These are phyloP conservation scores for Drosophila siamana DNA, from an alignment of 2,888 invertebrate species.

Conservation along the genomic window DNA sequence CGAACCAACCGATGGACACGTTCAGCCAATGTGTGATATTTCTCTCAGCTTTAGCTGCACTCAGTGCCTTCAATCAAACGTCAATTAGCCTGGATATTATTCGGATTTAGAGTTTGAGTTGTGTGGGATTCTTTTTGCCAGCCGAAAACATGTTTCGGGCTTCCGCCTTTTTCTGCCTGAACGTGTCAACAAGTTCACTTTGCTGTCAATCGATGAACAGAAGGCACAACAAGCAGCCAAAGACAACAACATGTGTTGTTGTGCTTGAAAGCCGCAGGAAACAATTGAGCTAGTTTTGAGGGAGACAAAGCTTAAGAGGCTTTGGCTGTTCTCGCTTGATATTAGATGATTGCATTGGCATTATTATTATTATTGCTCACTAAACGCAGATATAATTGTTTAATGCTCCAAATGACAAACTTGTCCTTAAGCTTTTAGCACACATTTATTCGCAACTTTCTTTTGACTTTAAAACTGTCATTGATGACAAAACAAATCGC, in stretches of 20 bases:
- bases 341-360: too few relatives aligned
- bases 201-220: not conserved
- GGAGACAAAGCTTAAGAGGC: not conserved
- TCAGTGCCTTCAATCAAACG: slow-evolving; percentile 5
- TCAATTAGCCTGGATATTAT: slow-evolving; percentile 4
- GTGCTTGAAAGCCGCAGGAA: not conserved
- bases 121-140: not conserved
- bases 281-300: not conserved
- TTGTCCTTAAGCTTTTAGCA: too few relatives aligned
- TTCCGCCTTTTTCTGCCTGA: not conserved
- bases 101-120: not conserved
- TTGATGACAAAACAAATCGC: too few relatives aligned
- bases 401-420: too few relatives aligned
- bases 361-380: too few relatives aligned
- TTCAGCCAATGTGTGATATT: not conserved
- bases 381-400: too few relatives aligned
- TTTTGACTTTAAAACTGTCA: too few relatives aligned
- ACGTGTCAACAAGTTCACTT: slow-evolving; percentile 12
- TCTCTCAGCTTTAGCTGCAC: not conserved
- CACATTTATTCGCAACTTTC: too few relatives aligned
- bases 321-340: too few relatives aligned
- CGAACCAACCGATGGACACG: not conserved
- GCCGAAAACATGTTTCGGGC: not conserved
- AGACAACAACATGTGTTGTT: not conserved
- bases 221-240: not conserved